phyloP scores from a whole-genome alignment of 2,113 vertebrate genomes.

The Perccottus glenii region DNA sequence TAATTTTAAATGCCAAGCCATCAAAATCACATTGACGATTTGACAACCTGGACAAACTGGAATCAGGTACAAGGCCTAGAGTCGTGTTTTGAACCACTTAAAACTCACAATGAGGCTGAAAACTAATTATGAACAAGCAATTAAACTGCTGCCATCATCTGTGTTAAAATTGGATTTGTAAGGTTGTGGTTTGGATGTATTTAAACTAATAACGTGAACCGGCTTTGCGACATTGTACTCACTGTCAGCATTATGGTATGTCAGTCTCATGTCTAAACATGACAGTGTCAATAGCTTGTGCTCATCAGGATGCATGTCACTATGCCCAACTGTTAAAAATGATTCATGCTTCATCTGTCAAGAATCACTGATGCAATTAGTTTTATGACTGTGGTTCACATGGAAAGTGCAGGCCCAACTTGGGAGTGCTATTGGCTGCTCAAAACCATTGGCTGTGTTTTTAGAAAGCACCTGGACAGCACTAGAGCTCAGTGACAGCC shows the following conservation, averaged over 20 bases:
- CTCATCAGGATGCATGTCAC: constrained; percentile 20
- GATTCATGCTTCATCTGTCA: constrained; percentile 32
- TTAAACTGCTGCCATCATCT: background rate
- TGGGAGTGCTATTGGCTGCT: constrained; percentile 18
- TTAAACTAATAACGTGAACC: constrained; percentile 18
- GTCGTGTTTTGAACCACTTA: background rate
- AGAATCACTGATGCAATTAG: constrained; percentile 23
- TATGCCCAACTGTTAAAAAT: constrained; percentile 25
- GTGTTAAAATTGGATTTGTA: constrained; percentile 8
- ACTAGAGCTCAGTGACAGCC: background rate
- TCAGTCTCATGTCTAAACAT: background rate
- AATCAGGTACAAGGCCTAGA: background rate
- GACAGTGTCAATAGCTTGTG: background rate
- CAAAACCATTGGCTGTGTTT: background rate
- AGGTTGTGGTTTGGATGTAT: background rate
- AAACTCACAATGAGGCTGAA: background rate
- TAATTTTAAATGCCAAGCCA: background rate
- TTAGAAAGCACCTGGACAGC: background rate
- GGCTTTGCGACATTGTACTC: constrained; percentile 34
- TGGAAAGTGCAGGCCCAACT: background rate
- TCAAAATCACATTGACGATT: background rate
- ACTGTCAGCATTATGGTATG: background rate
- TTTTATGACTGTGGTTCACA: constrained; percentile 14
- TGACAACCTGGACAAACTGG: background rate
- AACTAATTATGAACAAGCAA: background rate